These are phyloP conservation scores for Nephrotoma flavescens DNA, from an alignment of 2,888 invertebrate species.

Conservation along the genomic window DNA sequence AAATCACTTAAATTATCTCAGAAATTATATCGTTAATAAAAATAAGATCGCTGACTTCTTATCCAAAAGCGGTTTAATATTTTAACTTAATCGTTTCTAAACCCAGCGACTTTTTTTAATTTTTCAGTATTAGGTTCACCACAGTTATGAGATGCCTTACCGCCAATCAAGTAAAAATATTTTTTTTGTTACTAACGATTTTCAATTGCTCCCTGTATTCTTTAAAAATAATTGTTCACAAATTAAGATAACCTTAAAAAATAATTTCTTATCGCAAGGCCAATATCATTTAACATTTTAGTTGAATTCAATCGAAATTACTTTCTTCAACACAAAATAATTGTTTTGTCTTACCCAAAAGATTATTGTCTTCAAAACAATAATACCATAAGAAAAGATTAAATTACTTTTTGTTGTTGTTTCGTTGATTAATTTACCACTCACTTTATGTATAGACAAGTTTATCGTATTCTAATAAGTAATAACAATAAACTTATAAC, in stretches of 20 bases:
- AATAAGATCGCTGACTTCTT: too few species aligned
- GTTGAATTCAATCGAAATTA: neutral
- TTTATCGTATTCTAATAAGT: neutral
- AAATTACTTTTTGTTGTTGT: neutral
- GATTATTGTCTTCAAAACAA: neutral
- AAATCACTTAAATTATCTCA: too few species aligned
- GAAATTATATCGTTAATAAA: too few species aligned
- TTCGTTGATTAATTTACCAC: neutral
- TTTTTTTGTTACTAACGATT: too few species aligned
- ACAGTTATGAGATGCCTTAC: too few species aligned
- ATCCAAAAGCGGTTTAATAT: too few species aligned
- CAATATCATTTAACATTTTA: neutral
- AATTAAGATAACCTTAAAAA: neutral
- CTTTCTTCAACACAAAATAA: neutral
- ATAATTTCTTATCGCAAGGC: neutral
- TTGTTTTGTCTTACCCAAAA: neutral
- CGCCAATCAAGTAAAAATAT: too few species aligned
- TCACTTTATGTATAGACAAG: neutral
- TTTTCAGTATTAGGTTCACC: too few species aligned
- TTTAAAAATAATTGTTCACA: neutral
- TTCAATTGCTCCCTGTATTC: too few species aligned
- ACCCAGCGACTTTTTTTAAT: too few species aligned
- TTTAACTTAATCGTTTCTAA: too few species aligned
- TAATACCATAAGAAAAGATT: neutral
- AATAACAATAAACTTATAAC: neutral